Evolutionary conservation across 2,888 invertebrate genomes (phyloP).

Genomic region (Scaptomyza flava): DNA sequence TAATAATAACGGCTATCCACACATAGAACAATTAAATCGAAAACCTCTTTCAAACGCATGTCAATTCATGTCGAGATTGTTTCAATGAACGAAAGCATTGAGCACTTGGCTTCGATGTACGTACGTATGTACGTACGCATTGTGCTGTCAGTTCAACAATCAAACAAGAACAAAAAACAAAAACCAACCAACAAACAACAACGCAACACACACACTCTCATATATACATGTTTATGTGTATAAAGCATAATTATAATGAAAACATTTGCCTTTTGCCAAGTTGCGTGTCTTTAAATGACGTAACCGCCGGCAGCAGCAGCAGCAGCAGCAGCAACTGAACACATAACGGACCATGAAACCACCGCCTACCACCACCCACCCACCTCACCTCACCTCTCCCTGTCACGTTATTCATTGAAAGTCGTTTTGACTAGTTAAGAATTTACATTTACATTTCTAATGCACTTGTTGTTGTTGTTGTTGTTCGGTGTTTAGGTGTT

Average conservation of each 20-base stretch:
- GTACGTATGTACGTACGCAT: conserved; percentile 27
- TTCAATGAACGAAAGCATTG: conserved; percentile 28
- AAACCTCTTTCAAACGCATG: background rate
- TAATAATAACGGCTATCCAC: background rate
- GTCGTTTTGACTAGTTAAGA: conserved; percentile 35
- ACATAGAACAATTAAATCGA: no score
- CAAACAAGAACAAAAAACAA: conserved; percentile 19
- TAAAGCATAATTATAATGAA: conserved; percentile 57
- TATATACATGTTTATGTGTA: background rate
- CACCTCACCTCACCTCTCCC: background rate
- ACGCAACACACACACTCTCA: conserved; percentile 9
- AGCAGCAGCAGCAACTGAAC: conserved; percentile 17
- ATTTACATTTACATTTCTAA: conserved; percentile 54
- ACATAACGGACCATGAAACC: conserved; percentile 37
- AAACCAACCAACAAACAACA: conserved; percentile 34
- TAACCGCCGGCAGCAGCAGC: conserved; percentile 51
- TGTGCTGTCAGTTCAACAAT: conserved; percentile 52
- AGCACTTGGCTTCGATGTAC: background rate
- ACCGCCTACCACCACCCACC: background rate
- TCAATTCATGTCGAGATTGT: conserved; percentile 19
- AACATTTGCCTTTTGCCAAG: conserved; percentile 63
- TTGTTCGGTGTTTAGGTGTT: conserved; percentile 37
- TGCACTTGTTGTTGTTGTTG: conserved; percentile 17
- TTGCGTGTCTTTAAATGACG: conserved; percentile 77
- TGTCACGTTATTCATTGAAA: conserved; percentile 41